A percentile compares a stretch with the other conserved stretches of the same genome.
Evolutionary conservation across 2,797 vertebrate genomes (phyloP).

Genomic region (Epinephelus awoara): DNA sequence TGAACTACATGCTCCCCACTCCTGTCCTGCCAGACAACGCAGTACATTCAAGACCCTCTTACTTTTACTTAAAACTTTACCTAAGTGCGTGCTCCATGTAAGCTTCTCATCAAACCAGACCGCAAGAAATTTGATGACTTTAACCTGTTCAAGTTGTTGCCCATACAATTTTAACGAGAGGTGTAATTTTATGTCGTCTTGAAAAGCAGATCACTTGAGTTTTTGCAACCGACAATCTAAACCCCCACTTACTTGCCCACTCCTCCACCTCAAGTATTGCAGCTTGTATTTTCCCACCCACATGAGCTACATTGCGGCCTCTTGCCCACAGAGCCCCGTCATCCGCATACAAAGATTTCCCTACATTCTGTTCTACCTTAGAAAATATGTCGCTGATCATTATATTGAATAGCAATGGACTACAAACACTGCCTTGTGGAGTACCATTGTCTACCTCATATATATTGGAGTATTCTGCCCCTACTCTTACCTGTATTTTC

Average conservation of each 20-base stretch:
- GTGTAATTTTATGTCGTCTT: background rate
- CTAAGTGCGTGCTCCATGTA: no score
- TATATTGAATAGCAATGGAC: background rate
- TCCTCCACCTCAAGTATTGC: conserved; percentile 1
- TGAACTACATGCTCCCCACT: no score
- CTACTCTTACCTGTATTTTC: background rate
- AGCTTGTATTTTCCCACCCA: background rate
- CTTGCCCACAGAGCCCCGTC: conserved; percentile 15
- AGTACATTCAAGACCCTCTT: background rate
- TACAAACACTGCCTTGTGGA: background rate
- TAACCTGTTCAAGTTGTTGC: no score
- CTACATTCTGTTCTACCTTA: background rate
- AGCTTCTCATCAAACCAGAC: no score
- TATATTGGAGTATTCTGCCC: background rate
- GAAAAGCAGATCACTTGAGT: background rate
- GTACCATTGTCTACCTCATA: background rate
- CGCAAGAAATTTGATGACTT: no score
- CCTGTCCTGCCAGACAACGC: background rate
- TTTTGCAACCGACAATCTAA: conserved; percentile 1
- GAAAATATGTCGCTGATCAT: conserved; percentile 7
- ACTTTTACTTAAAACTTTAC: no score
- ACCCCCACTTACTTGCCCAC: conserved; percentile 16
- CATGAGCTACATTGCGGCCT: background rate
- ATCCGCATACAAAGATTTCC: background rate
- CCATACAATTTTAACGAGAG: no score